A percentile compares a stretch with the other conserved stretches of the same genome.
Evolutionary conservation across 1,140 invertebrate genomes (phyloP).

Genomic region (Nebria ingens): DNA sequence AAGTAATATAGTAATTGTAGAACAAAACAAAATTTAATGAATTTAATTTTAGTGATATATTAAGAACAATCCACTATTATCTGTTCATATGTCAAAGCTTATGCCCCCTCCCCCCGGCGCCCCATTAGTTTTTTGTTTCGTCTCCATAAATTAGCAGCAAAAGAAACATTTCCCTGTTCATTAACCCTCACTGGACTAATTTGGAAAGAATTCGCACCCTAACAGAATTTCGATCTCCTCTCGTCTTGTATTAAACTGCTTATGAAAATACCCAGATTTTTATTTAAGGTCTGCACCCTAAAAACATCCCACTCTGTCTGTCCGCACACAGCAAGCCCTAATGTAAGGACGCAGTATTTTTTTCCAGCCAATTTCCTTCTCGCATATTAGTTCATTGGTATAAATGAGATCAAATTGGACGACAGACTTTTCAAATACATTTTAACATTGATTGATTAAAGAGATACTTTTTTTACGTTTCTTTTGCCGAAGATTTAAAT

Average conservation of each 20-base stretch:
- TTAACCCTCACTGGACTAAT: constrained; percentile 32
- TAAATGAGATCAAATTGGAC: background rate
- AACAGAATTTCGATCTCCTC: constrained; percentile 28
- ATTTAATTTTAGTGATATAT: too few relatives aligned
- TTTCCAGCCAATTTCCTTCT: background rate
- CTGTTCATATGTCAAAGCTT: too few relatives aligned
- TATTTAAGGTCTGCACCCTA: background rate
- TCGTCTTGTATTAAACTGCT: constrained; percentile 21
- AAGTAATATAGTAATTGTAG: too few relatives aligned
- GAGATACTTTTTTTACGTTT: background rate
- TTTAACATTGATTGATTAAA: background rate
- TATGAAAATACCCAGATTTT: constrained; percentile 6
- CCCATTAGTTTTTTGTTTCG: constrained; percentile 16
- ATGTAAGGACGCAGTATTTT: background rate
- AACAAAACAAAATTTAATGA: too few relatives aligned
- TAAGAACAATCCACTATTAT: too few relatives aligned
- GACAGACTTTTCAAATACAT: background rate
- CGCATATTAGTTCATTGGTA: constrained; percentile 1
- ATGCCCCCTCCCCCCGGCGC: too few relatives aligned
- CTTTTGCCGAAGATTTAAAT: too few relatives aligned
- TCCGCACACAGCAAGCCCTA: too few relatives aligned
- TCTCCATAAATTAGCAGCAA: constrained; percentile 30
- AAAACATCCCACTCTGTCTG: background rate
- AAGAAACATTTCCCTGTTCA: constrained; percentile 33
- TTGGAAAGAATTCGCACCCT: constrained; percentile 31